Percentiles rank a stretch among this genome's conserved stretches.
These are phyloP conservation scores for Octomys mimax DNA, from an alignment of 2,797 vertebrate species.

Conservation along the genomic window DNA sequence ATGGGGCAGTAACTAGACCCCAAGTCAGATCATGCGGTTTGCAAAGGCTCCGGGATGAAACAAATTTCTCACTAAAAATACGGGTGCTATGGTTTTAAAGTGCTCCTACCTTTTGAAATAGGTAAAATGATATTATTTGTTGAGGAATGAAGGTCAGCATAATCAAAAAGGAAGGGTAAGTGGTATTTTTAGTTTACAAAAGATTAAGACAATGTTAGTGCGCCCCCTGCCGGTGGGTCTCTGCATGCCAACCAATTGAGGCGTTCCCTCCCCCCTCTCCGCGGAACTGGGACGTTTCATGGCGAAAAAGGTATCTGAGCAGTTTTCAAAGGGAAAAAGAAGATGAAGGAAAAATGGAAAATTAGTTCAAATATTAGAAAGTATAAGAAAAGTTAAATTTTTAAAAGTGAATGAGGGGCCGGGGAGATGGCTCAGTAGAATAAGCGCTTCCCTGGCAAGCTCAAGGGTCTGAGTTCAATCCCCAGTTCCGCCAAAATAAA, in stretches of 20 bases:
- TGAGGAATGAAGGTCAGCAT: neutral
- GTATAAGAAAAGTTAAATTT: slow-evolving; percentile 35
- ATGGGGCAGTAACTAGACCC: neutral
- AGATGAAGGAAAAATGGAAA: slow-evolving; percentile 53
- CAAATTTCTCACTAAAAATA: neutral
- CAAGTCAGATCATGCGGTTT: neutral
- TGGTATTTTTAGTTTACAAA: slow-evolving; percentile 16
- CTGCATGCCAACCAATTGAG: neutral
- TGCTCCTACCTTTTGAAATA: slow-evolving; percentile 48
- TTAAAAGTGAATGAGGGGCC: neutral
- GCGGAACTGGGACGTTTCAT: neutral
- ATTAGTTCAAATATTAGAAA: slow-evolving; percentile 12
- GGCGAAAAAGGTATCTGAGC: slow-evolving; percentile 14
- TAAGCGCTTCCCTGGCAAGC: no score
- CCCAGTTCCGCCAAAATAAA: no score
- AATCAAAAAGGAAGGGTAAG: slow-evolving; percentile 13
- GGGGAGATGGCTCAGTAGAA: no score
- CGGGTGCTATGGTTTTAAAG: neutral
- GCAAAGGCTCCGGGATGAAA: neutral
- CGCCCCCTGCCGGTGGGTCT: neutral
- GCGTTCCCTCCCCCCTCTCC: no score
- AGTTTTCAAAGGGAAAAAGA: slow-evolving; percentile 54
- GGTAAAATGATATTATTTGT: neutral
- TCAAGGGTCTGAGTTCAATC: no score
- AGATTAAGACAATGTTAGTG: neutral